These are phyloP conservation scores for Drosophila ustulata DNA, from an alignment of 2,888 invertebrate species.

Conservation along the genomic window DNA sequence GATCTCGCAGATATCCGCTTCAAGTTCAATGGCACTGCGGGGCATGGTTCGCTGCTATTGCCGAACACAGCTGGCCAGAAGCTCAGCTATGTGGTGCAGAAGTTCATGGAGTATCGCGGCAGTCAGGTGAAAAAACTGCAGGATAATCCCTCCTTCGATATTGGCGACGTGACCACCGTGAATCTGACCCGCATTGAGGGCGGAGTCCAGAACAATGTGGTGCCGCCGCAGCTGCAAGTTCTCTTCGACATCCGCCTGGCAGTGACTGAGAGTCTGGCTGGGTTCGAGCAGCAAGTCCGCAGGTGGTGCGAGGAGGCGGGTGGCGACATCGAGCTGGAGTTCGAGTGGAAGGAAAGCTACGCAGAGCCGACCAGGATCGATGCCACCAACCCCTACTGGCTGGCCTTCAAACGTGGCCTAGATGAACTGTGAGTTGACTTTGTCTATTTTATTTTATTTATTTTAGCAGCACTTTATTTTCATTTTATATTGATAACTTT, in stretches of 20 bases:
- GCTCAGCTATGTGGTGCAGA: slow-evolving; percentile 87
- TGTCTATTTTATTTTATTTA: no score
- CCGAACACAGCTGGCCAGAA: slow-evolving; percentile 91
- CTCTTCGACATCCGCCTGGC: slow-evolving; percentile 88
- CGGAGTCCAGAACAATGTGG: slow-evolving; percentile 92
- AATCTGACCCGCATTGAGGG: slow-evolving; percentile 90
- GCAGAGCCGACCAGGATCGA: slow-evolving; percentile 88
- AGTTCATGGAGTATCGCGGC: slow-evolving; percentile 87
- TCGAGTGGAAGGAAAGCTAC: slow-evolving; percentile 87
- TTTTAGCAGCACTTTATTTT: no score
- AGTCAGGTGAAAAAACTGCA: slow-evolving; percentile 86
- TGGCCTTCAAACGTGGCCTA: slow-evolving; percentile 88
- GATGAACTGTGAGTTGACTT: slow-evolving; percentile 86
- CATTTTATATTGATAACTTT: neutral
- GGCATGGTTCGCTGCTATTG: slow-evolving; percentile 90
- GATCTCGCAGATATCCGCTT: slow-evolving; percentile 86
- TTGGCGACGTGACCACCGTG: slow-evolving; percentile 90
- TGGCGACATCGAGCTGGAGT: slow-evolving; percentile 88
- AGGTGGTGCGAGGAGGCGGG: slow-evolving; percentile 90
- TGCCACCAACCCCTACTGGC: slow-evolving; percentile 89
- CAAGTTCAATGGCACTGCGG: slow-evolving; percentile 89
- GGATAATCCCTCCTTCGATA: slow-evolving; percentile 81
- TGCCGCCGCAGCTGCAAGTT: slow-evolving; percentile 90
- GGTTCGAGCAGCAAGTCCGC: slow-evolving; percentile 86
- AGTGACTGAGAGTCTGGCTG: slow-evolving; percentile 86